phyloP scores from a whole-genome alignment of 2,113 vertebrate genomes.

The Hypanus sabinus region DNA sequence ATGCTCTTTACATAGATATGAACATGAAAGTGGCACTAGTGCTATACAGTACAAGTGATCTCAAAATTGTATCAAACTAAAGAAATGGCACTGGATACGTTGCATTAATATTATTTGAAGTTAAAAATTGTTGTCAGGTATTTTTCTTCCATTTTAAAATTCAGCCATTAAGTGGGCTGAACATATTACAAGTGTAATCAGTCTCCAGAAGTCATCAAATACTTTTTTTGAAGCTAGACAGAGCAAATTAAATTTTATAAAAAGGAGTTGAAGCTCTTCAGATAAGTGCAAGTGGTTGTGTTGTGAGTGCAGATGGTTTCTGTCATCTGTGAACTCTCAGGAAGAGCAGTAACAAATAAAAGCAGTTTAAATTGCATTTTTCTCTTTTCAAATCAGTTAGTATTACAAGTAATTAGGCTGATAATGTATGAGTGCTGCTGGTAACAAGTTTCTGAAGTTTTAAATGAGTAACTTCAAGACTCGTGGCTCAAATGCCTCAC shows the following conservation, averaged over 20 bases:
- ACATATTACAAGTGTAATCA: background rate
- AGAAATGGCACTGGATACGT: background rate
- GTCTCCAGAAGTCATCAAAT: background rate
- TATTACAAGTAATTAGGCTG: background rate
- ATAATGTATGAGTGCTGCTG: background rate
- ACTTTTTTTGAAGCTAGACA: background rate
- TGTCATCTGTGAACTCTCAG: background rate
- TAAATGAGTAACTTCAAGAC: slow-evolving; percentile 25
- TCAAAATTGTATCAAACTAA: background rate
- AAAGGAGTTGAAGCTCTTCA: background rate
- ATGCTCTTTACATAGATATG: background rate
- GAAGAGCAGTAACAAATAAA: background rate
- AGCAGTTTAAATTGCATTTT: background rate
- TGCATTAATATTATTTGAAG: background rate
- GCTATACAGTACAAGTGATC: background rate
- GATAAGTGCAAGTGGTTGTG: background rate
- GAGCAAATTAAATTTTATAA: background rate
- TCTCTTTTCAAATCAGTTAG: slow-evolving; percentile 23
- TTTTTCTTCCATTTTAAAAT: background rate
- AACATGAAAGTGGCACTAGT: background rate
- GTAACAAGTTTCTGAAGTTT: background rate
- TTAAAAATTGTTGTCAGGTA: background rate
- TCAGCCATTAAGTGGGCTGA: too few relatives aligned
- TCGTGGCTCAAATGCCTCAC: background rate
- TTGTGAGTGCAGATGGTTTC: background rate